A percentile compares a stretch with the other conserved stretches of the same genome.
Evolutionary conservation across 2,113 vertebrate genomes (phyloP).

Genomic region (Chloropsis cyanopogon): DNA sequence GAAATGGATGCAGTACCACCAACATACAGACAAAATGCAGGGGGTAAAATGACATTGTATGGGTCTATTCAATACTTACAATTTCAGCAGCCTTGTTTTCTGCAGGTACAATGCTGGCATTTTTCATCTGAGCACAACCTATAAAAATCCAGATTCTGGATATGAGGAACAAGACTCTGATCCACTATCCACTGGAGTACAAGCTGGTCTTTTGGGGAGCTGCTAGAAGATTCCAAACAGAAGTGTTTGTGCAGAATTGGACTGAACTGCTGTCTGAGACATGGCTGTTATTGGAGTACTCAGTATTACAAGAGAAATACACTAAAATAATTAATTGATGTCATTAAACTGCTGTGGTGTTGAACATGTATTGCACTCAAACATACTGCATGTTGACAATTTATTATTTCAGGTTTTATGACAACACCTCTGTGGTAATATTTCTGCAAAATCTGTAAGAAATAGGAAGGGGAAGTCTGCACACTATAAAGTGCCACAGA

Average conservation of each 20-base stretch:
- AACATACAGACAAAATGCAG: neutral
- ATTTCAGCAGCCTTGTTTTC: neutral
- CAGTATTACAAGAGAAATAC: neutral
- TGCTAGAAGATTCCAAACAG: neutral
- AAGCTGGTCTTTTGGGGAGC: neutral
- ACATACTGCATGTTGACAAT: neutral
- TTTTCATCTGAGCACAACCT: neutral
- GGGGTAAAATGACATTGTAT: neutral
- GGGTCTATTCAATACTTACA: neutral
- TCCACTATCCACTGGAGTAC: neutral
- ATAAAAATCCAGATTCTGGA: neutral
- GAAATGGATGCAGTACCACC: neutral
- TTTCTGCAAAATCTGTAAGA: neutral
- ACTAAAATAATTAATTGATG: conserved; percentile 15
- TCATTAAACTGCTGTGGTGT: neutral
- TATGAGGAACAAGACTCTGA: neutral
- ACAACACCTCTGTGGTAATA: neutral
- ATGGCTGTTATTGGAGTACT: neutral
- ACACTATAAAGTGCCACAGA: neutral
- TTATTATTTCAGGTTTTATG: conserved; percentile 27
- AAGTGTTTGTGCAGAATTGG: neutral
- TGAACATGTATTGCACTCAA: neutral
- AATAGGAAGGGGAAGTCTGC: neutral
- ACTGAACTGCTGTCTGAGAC: neutral
- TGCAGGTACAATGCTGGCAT: neutral